Percentiles rank a stretch among this genome's conserved stretches.
These are phyloP conservation scores for Corvus cornix DNA, from an alignment of 2,113 vertebrate genomes.

Conservation along the genomic window DNA sequence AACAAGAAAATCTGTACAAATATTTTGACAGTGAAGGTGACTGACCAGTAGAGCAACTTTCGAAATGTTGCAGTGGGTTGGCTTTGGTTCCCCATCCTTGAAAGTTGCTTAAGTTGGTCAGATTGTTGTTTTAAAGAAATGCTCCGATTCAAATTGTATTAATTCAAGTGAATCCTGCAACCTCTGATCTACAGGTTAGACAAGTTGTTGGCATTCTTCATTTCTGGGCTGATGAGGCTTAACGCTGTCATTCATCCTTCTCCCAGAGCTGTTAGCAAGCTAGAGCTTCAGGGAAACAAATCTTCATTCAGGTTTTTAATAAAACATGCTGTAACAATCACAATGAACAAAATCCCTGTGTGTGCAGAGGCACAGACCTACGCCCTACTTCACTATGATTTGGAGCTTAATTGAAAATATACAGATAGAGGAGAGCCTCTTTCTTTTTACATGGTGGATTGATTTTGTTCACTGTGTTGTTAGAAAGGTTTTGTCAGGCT, in stretches of 20 bases:
- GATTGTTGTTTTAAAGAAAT: slow-evolving; percentile 2
- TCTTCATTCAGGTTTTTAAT: neutral
- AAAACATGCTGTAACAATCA: neutral
- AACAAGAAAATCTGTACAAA: slow-evolving; percentile 22
- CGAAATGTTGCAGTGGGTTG: neutral
- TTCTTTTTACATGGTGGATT: neutral
- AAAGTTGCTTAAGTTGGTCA: neutral
- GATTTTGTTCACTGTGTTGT: neutral
- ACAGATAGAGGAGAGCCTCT: neutral
- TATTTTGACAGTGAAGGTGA: slow-evolving; percentile 27
- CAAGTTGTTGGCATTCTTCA: neutral
- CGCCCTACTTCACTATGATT: neutral
- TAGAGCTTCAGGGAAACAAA: neutral
- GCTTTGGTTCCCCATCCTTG: neutral
- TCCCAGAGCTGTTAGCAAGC: neutral
- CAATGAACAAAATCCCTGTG: neutral
- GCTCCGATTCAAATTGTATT: neutral
- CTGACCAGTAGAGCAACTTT: slow-evolving; percentile 18
- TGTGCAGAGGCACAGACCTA: neutral
- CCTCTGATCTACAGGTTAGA: slow-evolving; percentile 39
- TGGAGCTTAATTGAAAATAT: neutral
- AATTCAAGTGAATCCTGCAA: neutral
- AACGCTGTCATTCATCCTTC: neutral
- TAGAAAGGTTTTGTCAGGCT: neutral
- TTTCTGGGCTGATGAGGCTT: neutral